Evolutionary conservation across 2,113 vertebrate species (phyloP).

Genomic region (Probosciger aterrimus): DNA sequence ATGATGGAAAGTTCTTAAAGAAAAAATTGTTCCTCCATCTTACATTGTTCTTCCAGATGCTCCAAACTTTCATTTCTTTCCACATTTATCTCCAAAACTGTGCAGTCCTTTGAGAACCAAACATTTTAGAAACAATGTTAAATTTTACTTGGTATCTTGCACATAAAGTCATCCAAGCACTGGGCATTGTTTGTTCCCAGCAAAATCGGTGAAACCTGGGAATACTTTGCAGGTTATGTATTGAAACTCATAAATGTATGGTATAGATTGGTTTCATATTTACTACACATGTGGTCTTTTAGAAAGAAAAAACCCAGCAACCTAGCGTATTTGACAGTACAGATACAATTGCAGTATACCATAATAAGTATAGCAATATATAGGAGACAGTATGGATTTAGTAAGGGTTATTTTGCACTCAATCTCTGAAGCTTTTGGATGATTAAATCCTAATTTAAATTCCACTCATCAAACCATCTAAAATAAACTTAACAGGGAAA

Average conservation of each 20-base stretch:
- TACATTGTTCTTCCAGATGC: neutral
- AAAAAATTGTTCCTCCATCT: neutral
- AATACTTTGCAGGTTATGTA: neutral
- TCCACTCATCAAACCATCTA: constrained; percentile 28
- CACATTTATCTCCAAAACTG: neutral
- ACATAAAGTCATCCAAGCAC: neutral
- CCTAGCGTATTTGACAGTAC: neutral
- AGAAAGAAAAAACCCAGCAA: neutral
- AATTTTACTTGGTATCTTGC: neutral
- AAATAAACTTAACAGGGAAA: constrained; percentile 44
- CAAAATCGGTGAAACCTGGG: neutral
- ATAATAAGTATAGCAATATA: neutral
- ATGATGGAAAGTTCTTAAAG: neutral
- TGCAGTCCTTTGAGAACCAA: neutral
- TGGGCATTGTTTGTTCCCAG: neutral
- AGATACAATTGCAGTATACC: neutral
- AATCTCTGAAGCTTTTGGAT: constrained; percentile 13
- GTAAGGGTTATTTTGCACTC: constrained; percentile 43
- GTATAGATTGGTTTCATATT: neutral
- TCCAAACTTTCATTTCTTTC: neutral
- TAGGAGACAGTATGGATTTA: constrained; percentile 18
- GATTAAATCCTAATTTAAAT: constrained; percentile 48
- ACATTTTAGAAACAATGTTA: neutral
- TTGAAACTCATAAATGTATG: neutral
- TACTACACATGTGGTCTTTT: neutral